Evolutionary conservation across 2,888 invertebrate species (phyloP), one percentile per base, ranked within the genome.

Genomic region (Chouioia cunea): DNA sequence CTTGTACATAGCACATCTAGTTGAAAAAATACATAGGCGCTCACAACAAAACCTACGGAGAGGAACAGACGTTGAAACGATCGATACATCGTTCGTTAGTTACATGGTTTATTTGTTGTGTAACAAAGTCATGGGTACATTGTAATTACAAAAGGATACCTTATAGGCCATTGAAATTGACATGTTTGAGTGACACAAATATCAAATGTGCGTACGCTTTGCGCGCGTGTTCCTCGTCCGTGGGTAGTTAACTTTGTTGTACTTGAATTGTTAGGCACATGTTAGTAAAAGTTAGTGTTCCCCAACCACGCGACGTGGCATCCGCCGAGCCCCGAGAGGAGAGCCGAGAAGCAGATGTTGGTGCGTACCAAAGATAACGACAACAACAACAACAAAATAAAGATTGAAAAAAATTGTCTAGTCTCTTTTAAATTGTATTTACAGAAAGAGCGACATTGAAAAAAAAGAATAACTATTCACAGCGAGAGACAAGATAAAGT

Each of bases 311-410:
- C 81, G 81, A 80, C 56, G 81, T 83, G 83, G 83, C 84, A 83
- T 81, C 85, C 85, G 85, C 85, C 85, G 85, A 85, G 85, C 85
- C 85, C 85, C 85, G 83, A 85, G 85, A 85, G 82, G 80, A 85
- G 84, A 84, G 83, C 85, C 85, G 81, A 84, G 81, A 84, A 85
- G 84, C 85, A 82, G 81, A 84, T 81, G 72, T 71, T 76, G 71
- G 76, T 78, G 76, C 75, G 77, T 78, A 75, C 77, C 77, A 76
- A 78, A 74, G 44, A 56, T 23, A 63, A 43, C n/a, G 36, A 66
- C 48, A 46, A 48, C 53, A 60, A 15, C 46, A 72, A 36, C 57
- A 54, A 50, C 56, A 22, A 46, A 1, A 52, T 58, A 54, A 15
- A 64, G 23, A 50, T 4, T 14, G 23, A 36, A 36, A 18, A n/a